A percentile compares a stretch with the other conserved stretches of the same genome.
Evolutionary conservation across 1,140 invertebrate species (phyloP).

Genomic region (Protaetia brevitarsis): DNA sequence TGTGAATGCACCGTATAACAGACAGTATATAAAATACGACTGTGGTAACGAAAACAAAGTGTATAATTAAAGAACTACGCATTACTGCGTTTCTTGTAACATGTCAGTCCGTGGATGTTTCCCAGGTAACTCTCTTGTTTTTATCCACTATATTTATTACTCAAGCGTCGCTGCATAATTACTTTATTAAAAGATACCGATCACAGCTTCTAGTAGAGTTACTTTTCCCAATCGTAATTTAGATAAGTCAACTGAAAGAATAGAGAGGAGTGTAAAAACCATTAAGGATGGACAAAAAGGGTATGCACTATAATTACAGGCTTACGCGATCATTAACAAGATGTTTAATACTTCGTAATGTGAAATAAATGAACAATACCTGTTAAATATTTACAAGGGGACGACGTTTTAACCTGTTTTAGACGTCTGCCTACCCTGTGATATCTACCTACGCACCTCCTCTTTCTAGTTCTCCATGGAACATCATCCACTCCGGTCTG

Average conservation of each 20-base stretch:
- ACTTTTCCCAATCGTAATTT: background rate
- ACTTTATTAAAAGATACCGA: conserved; percentile 14
- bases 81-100: background rate
- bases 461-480: background rate
- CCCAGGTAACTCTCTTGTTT: background rate
- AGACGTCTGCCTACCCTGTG: background rate
- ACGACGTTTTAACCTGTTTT: conserved; percentile 7
- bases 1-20: background rate
- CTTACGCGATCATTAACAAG: conserved; percentile 20
- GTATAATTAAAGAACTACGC: background rate
- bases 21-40: background rate
- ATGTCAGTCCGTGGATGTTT: background rate
- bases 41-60: background rate
- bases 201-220: background rate
- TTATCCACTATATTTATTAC: background rate
- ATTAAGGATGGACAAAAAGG: background rate
- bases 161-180: background rate
- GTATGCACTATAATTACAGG: background rate
- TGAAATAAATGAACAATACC: conserved; percentile 17
- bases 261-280: background rate
- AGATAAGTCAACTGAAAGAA: background rate
- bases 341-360: background rate
- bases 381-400: conserved; percentile 15
- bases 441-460: background rate
- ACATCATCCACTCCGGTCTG: background rate